Percentiles rank a stretch among this genome's conserved stretches.
Evolutionary conservation across 1,140 invertebrate species (phyloP).

Genomic region (Lutraria rhynchaena): DNA sequence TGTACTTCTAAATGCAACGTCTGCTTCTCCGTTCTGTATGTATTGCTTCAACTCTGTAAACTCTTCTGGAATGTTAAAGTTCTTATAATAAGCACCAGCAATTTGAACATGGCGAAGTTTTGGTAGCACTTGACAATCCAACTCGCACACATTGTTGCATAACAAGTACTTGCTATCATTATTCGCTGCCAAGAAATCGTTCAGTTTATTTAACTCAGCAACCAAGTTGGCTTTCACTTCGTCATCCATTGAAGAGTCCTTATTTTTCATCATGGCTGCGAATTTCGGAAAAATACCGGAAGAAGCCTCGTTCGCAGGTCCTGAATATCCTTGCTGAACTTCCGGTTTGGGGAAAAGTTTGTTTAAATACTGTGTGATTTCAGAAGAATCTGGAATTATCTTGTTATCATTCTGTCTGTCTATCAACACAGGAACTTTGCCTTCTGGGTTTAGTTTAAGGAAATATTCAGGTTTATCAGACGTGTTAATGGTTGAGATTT

Average conservation of each 20-base stretch:
- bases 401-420: constrained; percentile 66
- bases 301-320: constrained; percentile 80
- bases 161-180: constrained; percentile 78
- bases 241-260: constrained; percentile 61
- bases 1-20: constrained; percentile 83
- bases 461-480: constrained; percentile 83
- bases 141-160: constrained; percentile 78
- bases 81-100: constrained; percentile 82
- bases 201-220: constrained; percentile 81
- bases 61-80: constrained; percentile 83
- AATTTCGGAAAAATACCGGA: constrained; percentile 84
- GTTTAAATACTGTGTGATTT: constrained; percentile 83
- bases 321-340: constrained; percentile 75
- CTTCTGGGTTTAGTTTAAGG: constrained; percentile 78
- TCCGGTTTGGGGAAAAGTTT: constrained; percentile 78
- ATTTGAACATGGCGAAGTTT: constrained; percentile 85
- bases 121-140: constrained; percentile 84
- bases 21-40: constrained; percentile 84
- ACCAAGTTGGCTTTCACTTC: constrained; percentile 80
- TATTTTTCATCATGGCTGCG: constrained; percentile 84
- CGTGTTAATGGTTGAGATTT: constrained; percentile 82
- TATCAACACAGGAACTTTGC: constrained; percentile 83
- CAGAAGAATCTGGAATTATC: constrained; percentile 82
- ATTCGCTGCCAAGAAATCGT: constrained; percentile 78
- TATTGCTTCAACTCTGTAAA: constrained; percentile 84